A percentile compares a stretch with the other conserved stretches of the same genome.
phyloP scores from a whole-genome alignment of 92 coral and sea anemone species.

The Heteractis magnifica region DNA sequence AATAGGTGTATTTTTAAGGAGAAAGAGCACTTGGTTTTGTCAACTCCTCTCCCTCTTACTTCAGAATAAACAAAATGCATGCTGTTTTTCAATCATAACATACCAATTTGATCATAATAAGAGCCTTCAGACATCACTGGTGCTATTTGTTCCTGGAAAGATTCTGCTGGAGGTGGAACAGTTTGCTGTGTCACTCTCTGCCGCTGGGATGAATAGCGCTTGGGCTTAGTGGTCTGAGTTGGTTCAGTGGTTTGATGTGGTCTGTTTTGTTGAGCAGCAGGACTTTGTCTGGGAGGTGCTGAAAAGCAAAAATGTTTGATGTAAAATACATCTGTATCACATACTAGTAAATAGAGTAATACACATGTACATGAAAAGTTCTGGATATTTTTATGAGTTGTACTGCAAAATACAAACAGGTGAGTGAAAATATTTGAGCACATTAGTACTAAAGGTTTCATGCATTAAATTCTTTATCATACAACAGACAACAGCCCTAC shows the following conservation, averaged over 20 bases:
- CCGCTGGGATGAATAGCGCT: constrained; percentile 94
- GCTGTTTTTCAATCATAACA: neutral
- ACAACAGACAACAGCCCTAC: too few relatives aligned
- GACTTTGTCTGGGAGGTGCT: constrained; percentile 18
- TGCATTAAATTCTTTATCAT: too few relatives aligned
- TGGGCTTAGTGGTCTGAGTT: constrained; percentile 55
- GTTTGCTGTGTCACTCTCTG: constrained; percentile 73
- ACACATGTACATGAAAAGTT: too few relatives aligned
- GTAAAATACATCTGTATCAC: neutral
- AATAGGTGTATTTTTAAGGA: too few relatives aligned
- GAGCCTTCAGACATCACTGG: constrained; percentile 55
- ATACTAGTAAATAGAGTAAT: too few relatives aligned
- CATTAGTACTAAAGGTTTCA: too few relatives aligned
- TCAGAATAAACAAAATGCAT: too few relatives aligned
- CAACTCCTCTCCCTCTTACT: too few relatives aligned
- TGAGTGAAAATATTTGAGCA: too few relatives aligned
- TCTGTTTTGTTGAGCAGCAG: constrained; percentile 21
- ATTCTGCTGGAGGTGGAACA: constrained; percentile 44
- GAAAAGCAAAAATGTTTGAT: neutral
- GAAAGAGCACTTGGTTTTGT: too few relatives aligned
- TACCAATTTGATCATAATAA: constrained; percentile 74
- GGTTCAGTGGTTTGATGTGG: constrained; percentile 15
- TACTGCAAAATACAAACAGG: too few relatives aligned
- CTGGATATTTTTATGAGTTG: too few relatives aligned
- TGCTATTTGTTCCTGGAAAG: constrained; percentile 65